Evolutionary conservation across 1,140 invertebrate species (phyloP).

Genomic region (Mamestra configurata): DNA sequence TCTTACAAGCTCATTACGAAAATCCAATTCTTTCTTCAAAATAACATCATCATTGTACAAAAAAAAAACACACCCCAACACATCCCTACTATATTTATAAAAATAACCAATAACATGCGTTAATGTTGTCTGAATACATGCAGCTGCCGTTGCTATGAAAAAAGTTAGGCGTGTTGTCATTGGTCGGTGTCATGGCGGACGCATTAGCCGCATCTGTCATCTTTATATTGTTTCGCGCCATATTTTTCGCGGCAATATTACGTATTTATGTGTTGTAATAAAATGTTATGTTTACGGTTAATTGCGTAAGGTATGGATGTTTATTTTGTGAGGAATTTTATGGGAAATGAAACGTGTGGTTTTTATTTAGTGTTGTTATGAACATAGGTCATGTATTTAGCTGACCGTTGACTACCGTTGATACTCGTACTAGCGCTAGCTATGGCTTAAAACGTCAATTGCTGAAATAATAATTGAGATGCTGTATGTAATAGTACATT

Average conservation of each 20-base stretch:
- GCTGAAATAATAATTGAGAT: too few relatives aligned
- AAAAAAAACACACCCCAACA: conserved; percentile 64
- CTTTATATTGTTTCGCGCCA: conserved; percentile 73
- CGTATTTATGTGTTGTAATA: conserved; percentile 64
- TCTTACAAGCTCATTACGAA: conserved; percentile 53
- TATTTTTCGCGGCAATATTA: conserved; percentile 60
- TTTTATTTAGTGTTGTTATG: neutral
- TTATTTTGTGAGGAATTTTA: conserved; percentile 20
- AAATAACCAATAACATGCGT: conserved; percentile 80
- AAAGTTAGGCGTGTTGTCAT: conserved; percentile 71
- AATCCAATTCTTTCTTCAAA: conserved; percentile 65
- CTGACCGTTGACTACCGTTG: neutral
- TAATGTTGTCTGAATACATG: conserved; percentile 75
- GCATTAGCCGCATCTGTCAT: conserved; percentile 82
- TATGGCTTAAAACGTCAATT: too few relatives aligned
- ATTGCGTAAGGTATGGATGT: conserved; percentile 8
- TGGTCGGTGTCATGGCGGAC: conserved; percentile 74
- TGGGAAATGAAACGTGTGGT: conserved; percentile 14
- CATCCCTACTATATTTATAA: conserved; percentile 72
- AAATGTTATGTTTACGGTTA: conserved; percentile 55
- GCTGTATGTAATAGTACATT: too few relatives aligned
- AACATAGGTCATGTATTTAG: neutral
- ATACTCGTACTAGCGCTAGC: too few relatives aligned
- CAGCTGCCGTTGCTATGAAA: conserved; percentile 79
- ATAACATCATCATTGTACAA: conserved; percentile 68